Conservation (phyloP, 2,797 vertebrate genomes). For the Coluber constrictor region DNA sequence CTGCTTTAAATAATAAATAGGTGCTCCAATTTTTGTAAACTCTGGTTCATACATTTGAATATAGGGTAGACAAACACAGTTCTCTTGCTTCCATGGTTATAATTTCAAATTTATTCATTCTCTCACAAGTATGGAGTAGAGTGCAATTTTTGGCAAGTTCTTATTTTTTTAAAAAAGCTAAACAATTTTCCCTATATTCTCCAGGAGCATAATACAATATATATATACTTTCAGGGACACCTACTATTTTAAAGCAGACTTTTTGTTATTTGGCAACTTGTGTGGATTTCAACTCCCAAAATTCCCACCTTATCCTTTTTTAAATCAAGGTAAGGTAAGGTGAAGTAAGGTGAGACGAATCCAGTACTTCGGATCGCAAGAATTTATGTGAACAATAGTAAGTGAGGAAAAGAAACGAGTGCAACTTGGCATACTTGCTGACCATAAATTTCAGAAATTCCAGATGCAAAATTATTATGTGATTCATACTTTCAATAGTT, state of each 20-base stretch:
- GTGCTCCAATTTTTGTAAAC: background rate
- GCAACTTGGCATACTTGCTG: background rate
- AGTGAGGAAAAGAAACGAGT: background rate
- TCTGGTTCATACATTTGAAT: background rate
- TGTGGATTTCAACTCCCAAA: background rate
- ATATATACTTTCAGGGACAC: background rate
- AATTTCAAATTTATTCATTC: background rate
- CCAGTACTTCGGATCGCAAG: background rate
- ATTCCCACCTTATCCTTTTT: background rate
- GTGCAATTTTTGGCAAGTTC: background rate
- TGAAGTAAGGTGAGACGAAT: background rate
- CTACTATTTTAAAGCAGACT: background rate
- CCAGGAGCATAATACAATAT: background rate
- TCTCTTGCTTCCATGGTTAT: background rate
- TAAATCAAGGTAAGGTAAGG: background rate
- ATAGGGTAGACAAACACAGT: background rate
- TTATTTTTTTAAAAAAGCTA: background rate
- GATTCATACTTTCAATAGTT: background rate
- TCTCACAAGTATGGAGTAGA: background rate
- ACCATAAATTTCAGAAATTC: background rate
- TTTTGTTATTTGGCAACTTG: background rate
- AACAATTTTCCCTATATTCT: background rate
- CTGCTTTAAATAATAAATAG: background rate
- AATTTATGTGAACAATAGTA: background rate
- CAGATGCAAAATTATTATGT: background rate